Evolutionary conservation across 2,113 vertebrate genomes (phyloP), one percentile per base, ranked within the genome.

Genomic region (Cyprichromis sp.): DNA sequence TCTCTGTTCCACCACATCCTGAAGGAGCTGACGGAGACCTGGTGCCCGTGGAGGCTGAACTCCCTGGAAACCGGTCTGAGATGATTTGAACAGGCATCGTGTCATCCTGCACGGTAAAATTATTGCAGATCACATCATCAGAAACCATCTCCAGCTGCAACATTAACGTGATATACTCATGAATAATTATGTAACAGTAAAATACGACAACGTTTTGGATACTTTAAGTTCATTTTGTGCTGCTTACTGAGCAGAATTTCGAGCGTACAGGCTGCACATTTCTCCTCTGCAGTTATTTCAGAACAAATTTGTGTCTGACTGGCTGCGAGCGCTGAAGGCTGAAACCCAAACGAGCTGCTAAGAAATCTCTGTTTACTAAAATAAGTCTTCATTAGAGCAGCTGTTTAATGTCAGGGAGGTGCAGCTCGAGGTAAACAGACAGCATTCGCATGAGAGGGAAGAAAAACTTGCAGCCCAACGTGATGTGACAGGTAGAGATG

Each of bases 71-170:
- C 34, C 59, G 0, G 31, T 68, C 17, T 0, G 63, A 38, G 34
- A 38, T 2, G 19, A 66, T 38, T 8, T 66, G 34, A 66, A 8
- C 34, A 21, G 61, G 63, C 17, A 7, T 63, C 7, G 19, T 66
- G 34, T 66, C 9, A 0, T 40, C 19, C 34, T 0, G 63, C 63
- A 14, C 1, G 2, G 19, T 68, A 40, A 8, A 68, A 71, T 4
- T 9, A 42, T 40, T 24, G 42, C 36, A 2, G 12, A 71, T 24
- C 4, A 42, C 9, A 14, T 24, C 36, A 24, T 71, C 14, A 24
- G 36, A 66, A 71, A 71, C 8, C 12, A 0, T 42, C n/a, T 71
- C 38, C 66, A 71, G 38, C 66, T 42, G 66, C 66, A 42, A 42
- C n/a, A 71, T 71, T 71, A 71, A 68, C 1, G 1, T 13, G 34